These are phyloP conservation scores for Aporrectodea caliginosa DNA, from an alignment of 1,140 invertebrate species.

Conservation along the genomic window DNA sequence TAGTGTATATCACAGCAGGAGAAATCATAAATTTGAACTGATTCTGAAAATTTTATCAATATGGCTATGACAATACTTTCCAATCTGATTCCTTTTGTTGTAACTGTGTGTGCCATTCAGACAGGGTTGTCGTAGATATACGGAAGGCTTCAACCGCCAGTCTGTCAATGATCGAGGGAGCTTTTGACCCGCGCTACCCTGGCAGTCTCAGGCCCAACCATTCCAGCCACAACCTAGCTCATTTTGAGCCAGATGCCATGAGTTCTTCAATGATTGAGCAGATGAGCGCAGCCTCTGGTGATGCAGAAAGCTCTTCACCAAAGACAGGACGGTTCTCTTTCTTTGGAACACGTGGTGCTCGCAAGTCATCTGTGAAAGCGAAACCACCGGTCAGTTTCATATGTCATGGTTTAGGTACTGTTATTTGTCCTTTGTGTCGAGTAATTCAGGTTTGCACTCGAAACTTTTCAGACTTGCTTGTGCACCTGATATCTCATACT, in stretches of 20 bases:
- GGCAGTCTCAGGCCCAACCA: background rate
- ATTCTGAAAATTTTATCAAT: too few species aligned
- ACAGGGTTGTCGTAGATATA: background rate
- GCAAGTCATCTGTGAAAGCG: background rate
- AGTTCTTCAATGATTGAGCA: background rate
- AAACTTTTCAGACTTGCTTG: too few species aligned
- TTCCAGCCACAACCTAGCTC: background rate
- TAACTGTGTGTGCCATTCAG: too few species aligned
- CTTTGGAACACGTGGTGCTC: background rate
- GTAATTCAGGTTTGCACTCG: too few species aligned
- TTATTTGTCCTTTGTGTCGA: too few species aligned
- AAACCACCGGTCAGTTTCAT: background rate
- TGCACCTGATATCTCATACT: too few species aligned
- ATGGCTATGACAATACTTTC: too few species aligned
- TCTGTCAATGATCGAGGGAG: background rate
- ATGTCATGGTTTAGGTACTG: too few species aligned
- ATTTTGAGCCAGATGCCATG: background rate
- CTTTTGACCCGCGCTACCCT: background rate
- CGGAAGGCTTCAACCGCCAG: background rate
- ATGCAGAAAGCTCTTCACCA: background rate
- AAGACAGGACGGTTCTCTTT: background rate
- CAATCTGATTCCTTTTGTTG: too few species aligned
- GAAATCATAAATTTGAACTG: too few species aligned
- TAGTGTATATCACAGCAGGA: too few species aligned
- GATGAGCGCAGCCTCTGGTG: background rate